Conservation (phyloP, 1,140 invertebrate genomes). For the Conopomorpha cramerella region DNA sequence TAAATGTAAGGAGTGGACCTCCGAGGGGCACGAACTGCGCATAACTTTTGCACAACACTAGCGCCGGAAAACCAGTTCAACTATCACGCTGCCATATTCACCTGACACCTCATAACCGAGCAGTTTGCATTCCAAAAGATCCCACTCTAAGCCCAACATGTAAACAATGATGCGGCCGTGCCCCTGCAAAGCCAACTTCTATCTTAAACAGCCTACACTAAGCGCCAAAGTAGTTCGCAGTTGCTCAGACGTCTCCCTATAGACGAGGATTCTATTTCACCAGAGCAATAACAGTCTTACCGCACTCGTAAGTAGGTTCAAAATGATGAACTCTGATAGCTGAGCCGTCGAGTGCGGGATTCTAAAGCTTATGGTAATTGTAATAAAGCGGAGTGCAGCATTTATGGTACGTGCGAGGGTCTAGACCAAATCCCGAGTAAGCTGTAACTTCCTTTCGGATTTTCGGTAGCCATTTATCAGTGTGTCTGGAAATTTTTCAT, state of each 20-base stretch:
- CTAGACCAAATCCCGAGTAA: conserved; percentile 65
- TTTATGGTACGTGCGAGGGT: conserved; percentile 60
- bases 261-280: conserved; percentile 48
- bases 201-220: conserved; percentile 26
- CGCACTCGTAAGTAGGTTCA: conserved; percentile 49
- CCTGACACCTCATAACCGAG: too few relatives aligned
- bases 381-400: conserved; percentile 61
- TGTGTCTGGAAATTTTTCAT: conserved; percentile 60
- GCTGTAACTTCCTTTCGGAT: conserved; percentile 68
- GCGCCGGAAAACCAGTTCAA: too few relatives aligned
- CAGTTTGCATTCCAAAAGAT: too few relatives aligned
- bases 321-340: conserved; percentile 40
- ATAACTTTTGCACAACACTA: conserved; percentile 52
- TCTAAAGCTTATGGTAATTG: conserved; percentile 60
- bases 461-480: conserved; percentile 69
- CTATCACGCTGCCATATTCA: too few relatives aligned
- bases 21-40: conserved; percentile 45
- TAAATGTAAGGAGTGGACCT: conserved; percentile 57
- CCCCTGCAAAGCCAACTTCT: conserved; percentile 19
- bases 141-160: too few relatives aligned
- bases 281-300: conserved; percentile 54
- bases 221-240: conserved; percentile 30
- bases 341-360: conserved; percentile 47
- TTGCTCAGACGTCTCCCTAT: conserved; percentile 22
- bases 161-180: too few relatives aligned